Percentiles rank a stretch among this genome's conserved stretches.
These are phyloP conservation scores for Perca schrenkii DNA, from an alignment of 2,113 vertebrate genomes.

Conservation along the genomic window DNA sequence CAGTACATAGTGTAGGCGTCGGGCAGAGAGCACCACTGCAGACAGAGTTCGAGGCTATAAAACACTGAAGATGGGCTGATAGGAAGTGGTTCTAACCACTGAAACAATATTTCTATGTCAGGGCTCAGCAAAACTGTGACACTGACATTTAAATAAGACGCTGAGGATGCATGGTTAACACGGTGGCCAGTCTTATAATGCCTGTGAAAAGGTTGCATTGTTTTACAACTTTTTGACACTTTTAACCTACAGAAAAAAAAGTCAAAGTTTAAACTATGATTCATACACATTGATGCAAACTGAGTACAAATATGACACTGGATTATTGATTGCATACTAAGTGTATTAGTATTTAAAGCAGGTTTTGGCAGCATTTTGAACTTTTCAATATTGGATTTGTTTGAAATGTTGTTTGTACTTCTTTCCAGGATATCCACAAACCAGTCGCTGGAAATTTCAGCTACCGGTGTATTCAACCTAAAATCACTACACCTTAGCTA, in stretches of 20 bases:
- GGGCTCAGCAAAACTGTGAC: slow-evolving; percentile 11
- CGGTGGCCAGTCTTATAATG: neutral
- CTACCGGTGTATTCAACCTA: neutral
- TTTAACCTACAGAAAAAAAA: neutral
- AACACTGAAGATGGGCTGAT: neutral
- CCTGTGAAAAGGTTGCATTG: neutral
- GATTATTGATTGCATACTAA: neutral
- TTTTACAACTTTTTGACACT: neutral
- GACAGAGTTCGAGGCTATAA: neutral
- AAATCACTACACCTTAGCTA: neutral
- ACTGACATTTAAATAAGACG: slow-evolving; percentile 46
- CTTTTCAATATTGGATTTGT: neutral
- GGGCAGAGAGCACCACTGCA: neutral
- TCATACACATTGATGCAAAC: neutral
- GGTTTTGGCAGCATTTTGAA: neutral
- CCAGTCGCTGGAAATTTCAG: neutral
- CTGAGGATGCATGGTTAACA: slow-evolving; percentile 25
- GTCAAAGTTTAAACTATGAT: neutral
- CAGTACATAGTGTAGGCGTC: neutral
- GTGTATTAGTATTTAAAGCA: neutral
- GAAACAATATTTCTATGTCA: neutral
- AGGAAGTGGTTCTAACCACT: slow-evolving; percentile 75
- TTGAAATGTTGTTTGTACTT: neutral
- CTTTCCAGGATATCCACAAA: neutral
- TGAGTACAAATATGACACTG: neutral